A percentile compares a stretch with the other conserved stretches of the same genome.
Conservation (phyloP, 2,797 vertebrate species). For the Aotus griseimembra region DNA sequence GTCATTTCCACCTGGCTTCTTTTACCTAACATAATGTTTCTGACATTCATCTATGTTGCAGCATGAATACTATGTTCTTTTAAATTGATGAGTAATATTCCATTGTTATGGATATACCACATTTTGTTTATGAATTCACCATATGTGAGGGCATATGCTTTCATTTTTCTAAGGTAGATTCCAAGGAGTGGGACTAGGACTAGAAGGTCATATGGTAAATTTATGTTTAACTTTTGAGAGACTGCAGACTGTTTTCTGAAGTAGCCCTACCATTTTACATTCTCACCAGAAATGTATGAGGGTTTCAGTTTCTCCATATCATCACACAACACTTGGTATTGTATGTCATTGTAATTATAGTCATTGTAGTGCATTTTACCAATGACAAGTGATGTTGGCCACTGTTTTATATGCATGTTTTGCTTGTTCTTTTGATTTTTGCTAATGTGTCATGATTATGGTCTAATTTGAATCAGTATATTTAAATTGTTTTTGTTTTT, state of each 20-base stretch:
- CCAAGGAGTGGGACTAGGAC: not conserved
- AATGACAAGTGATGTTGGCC: not conserved
- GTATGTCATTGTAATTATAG: not conserved
- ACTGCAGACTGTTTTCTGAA: slow-evolving; percentile 14
- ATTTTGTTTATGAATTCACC: slow-evolving; percentile 40
- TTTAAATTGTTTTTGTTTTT: slow-evolving; percentile 16
- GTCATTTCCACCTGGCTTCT: not conserved
- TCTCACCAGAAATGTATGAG: not conserved
- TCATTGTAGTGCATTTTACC: not conserved
- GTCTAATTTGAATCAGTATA: not conserved
- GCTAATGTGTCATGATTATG: not conserved
- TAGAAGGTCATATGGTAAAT: not conserved
- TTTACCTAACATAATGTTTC: slow-evolving; percentile 1
- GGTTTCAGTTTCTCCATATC: not conserved
- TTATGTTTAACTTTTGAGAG: slow-evolving; percentile 40
- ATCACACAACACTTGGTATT: not conserved
- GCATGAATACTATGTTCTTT: slow-evolving; percentile 31
- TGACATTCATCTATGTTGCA: slow-evolving; percentile 6
- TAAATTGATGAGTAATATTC: slow-evolving; percentile 3
- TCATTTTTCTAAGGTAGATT: slow-evolving; percentile 43
- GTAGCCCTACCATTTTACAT: not conserved
- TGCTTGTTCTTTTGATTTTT: slow-evolving; percentile 47
- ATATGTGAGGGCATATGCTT: not conserved
- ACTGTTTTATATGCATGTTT: not conserved
- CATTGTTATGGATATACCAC: not conserved